phyloP scores from a whole-genome alignment of 1,140 invertebrate species.

The Drosophila malerkotliana region DNA sequence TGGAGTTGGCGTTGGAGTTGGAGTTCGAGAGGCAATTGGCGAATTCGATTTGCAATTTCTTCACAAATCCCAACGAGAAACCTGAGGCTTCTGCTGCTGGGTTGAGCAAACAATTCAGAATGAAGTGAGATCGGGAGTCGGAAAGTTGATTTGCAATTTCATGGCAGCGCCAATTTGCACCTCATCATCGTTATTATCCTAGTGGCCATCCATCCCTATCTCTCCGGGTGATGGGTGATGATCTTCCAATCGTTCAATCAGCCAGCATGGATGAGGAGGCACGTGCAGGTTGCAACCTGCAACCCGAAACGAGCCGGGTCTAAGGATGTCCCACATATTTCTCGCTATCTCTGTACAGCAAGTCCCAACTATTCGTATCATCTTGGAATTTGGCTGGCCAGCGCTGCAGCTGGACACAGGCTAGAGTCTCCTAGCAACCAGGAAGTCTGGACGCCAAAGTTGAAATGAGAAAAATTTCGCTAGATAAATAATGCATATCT shows the following conservation, averaged over 20 bases:
- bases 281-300: conserved; percentile 62
- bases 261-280: conserved; percentile 47
- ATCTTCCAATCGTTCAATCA: conserved; percentile 78
- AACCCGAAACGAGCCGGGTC: conserved; percentile 11
- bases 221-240: conserved; percentile 46
- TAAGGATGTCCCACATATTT: conserved; percentile 51
- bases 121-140: conserved; percentile 65
- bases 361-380: conserved; percentile 52
- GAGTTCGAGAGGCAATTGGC: conserved; percentile 34
- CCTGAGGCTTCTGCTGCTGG: conserved; percentile 22
- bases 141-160: conserved; percentile 77
- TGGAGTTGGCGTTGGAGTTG: background rate
- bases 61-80: conserved; percentile 10
- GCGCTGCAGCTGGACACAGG: conserved; percentile 21
- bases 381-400: conserved; percentile 36
- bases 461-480: conserved; percentile 63
- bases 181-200: conserved; percentile 68
- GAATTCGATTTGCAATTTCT: conserved; percentile 65
- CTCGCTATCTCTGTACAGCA: conserved; percentile 34
- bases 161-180: conserved; percentile 80
- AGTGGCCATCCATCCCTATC: conserved; percentile 5
- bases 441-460: conserved; percentile 43
- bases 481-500: conserved; percentile 84
- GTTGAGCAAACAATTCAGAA: conserved; percentile 81
- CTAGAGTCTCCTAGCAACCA: conserved; percentile 23